phyloP scores from a whole-genome alignment of 2,888 invertebrate species.

The Leptinotarsa peninsularis region DNA sequence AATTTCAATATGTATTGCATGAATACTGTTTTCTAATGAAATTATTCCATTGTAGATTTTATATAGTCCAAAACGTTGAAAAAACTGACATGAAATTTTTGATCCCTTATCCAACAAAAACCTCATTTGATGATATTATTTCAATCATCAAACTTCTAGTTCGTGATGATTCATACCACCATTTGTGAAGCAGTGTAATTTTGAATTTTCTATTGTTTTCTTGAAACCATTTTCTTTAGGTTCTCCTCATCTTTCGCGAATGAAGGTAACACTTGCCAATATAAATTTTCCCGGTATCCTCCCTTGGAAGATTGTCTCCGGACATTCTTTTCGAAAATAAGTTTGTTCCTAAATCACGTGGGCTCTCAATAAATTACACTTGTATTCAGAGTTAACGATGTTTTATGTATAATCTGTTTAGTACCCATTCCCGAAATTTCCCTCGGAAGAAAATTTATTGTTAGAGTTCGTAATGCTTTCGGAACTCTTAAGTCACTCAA shows the following conservation, averaged over 20 bases:
- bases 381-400: conserved; percentile 14
- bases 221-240: neutral
- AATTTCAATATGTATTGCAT: too few species aligned
- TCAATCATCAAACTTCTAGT: too few species aligned
- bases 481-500: conserved; percentile 6
- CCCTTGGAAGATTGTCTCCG: neutral
- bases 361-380: conserved; percentile 12
- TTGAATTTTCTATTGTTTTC: too few species aligned
- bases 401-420: conserved; percentile 16
- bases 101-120: too few species aligned
- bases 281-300: neutral
- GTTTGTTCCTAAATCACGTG: conserved; percentile 6
- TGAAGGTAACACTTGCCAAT: neutral
- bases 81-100: too few species aligned
- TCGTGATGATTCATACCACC: too few species aligned
- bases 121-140: too few species aligned
- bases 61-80: too few species aligned
- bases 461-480: conserved; percentile 8
- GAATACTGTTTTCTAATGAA: too few species aligned
- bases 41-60: too few species aligned
- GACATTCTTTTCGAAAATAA: neutral
- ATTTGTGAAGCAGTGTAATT: too few species aligned
- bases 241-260: too few species aligned
- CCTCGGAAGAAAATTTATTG: neutral
- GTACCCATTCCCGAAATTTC: neutral